Conservation (phyloP, 2,113 vertebrate species). For the Sapajus apella region DNA sequence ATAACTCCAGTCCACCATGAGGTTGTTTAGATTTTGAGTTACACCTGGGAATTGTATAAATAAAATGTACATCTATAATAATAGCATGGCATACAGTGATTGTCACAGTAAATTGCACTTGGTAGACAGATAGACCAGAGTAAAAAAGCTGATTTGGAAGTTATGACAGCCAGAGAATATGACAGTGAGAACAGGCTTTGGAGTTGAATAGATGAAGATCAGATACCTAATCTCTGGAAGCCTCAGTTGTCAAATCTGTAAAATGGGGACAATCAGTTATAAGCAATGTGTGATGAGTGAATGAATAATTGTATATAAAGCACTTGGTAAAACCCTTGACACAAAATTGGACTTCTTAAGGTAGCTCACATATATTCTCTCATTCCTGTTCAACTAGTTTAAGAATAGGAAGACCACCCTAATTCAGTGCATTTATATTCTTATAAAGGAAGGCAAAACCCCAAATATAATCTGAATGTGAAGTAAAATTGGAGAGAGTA, state of each 20-base stretch:
- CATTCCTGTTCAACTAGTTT: background rate
- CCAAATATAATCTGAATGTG: background rate
- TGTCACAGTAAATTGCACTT: background rate
- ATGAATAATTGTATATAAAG: background rate
- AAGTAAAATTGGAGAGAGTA: conserved; percentile 18
- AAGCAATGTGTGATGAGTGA: background rate
- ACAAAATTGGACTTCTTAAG: background rate
- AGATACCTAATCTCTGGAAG: background rate
- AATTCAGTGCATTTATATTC: background rate
- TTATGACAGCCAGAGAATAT: background rate
- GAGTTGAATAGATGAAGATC: background rate
- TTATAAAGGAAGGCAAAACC: background rate
- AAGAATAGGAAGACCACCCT: background rate
- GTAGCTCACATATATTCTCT: background rate
- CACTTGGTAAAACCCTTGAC: background rate
- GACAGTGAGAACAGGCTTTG: background rate
- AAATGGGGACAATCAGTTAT: background rate
- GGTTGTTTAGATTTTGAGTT: background rate
- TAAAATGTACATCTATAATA: background rate
- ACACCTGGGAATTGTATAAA: background rate
- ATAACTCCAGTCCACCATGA: background rate
- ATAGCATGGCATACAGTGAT: background rate
- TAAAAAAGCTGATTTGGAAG: background rate
- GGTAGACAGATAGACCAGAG: background rate
- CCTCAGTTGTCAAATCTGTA: background rate